Evolutionary conservation across 2,797 vertebrate genomes (phyloP).

Genomic region (Mus minutoides): DNA sequence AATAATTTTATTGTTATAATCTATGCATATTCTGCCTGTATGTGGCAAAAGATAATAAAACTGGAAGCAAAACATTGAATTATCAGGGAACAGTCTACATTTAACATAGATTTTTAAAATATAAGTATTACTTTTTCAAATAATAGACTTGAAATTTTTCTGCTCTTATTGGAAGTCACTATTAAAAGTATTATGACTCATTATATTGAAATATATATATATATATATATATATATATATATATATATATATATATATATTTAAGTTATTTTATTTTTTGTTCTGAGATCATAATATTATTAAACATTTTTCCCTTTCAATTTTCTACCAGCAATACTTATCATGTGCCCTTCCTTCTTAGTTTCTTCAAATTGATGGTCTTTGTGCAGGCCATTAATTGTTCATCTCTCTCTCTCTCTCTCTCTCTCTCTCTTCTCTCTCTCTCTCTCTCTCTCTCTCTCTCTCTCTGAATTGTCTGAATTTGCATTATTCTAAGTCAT

Average conservation of each 20-base stretch:
- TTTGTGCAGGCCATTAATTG: not conserved
- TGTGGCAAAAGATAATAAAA: not conserved
- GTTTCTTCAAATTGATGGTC: too few species aligned
- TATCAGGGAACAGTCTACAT: not conserved
- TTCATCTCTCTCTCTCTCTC: too few species aligned
- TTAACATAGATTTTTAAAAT: not conserved
- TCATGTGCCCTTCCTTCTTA: accelerated
- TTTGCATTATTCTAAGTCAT: not conserved
- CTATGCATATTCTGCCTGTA: not conserved
- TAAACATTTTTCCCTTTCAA: not conserved
- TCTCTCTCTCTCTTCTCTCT: too few species aligned
- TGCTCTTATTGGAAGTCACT: not conserved
- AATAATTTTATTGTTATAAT: not conserved
- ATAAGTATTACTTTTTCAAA: not conserved
- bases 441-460: too few species aligned
- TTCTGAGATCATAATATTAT: not conserved
- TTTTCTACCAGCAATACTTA: not conserved
- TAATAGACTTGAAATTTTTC: constrained; percentile 22
- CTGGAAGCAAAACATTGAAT: not conserved
- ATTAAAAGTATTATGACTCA: not conserved
- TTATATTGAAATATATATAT: constrained; percentile 6
- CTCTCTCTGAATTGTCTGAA: not conserved
- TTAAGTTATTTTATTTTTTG: not conserved
- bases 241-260: too few species aligned
- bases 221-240: too few species aligned